Conservation (phyloP, 2,113 vertebrate genomes). For the Anarhynchus alexandrinus region DNA sequence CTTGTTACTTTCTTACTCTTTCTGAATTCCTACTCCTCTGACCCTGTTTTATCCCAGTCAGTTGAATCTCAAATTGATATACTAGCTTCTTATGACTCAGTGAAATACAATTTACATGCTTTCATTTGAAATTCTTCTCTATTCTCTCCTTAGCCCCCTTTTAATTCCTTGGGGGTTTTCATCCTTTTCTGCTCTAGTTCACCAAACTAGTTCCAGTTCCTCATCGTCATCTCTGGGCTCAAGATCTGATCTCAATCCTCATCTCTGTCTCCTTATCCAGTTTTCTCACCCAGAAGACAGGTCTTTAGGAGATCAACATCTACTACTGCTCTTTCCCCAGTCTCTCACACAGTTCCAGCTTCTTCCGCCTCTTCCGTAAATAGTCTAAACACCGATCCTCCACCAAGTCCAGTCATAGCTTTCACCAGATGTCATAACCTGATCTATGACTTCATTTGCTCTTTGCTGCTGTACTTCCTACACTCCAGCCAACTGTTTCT, state of each 20-base stretch:
- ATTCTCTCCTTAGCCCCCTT: neutral
- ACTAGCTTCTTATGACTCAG: neutral
- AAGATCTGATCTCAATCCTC: neutral
- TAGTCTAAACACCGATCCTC: accelerated
- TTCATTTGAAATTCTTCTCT: neutral
- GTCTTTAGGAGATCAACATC: neutral
- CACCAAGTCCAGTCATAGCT: neutral
- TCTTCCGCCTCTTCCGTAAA: neutral
- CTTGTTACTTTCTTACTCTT: neutral
- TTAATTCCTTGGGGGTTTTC: neutral
- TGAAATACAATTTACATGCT: neutral
- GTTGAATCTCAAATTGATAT: neutral
- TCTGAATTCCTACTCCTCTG: neutral
- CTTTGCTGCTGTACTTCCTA: neutral
- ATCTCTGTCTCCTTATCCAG: neutral
- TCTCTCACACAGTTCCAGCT: neutral
- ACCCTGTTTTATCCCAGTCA: neutral
- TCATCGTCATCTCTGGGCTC: neutral
- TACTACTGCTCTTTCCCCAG: neutral
- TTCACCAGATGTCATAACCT: neutral
- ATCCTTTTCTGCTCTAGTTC: neutral
- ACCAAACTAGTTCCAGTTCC: neutral
- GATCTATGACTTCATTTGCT: neutral
- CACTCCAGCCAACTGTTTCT: neutral
- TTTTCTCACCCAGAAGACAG: neutral